Evolutionary conservation across 1,140 invertebrate species (phyloP), one percentile per base, ranked within the genome.

Genomic region (Eulimnadia texana): DNA sequence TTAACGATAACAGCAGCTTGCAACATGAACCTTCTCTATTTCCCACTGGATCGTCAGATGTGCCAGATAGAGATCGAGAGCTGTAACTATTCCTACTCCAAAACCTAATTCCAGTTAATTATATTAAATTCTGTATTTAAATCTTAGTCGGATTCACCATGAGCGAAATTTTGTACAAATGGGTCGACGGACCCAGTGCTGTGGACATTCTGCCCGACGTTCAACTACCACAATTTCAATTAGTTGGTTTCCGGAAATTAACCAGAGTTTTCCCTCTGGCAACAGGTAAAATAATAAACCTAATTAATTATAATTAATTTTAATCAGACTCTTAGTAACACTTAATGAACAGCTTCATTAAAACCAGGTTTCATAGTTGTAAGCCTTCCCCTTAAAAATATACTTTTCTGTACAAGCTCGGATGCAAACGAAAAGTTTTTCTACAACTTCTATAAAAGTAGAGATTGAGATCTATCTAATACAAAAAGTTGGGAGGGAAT

Each of bases 81-180:
- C 28, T 67, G 63, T 65, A 58, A 50, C 51, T 62, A n/a, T n/a
- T 19, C 33, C 6, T 42, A n/a, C 3, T 20, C 16, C 13, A 54
- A 51, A 51, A 20, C 3, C 3, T n/a, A 51, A 20, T 51, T 51
- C 19, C 3, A 6, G 50, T 16, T 51, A 22, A 51, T 16, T 51
- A 20, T 51, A 20, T 51, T 16, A 20, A n/a, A 58, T n/a, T n/a
- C n/a, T n/a, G n/a, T n/a, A n/a, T n/a, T n/a, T n/a, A n/a, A n/a
- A n/a, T n/a, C n/a, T n/a, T 16, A 94, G 91, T 94, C 82, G 92
- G 91, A 78, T 94, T 94, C 82, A 93, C 90, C 73, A 94, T 93
- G 90, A 82, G 87, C 77, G 91, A 95, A 81, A 94, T 95, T 78
- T 83, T 87, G 69, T 93, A 93, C 82, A 91, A 89, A 77, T 93